These are phyloP conservation scores for Argynnis bischoffii DNA, from an alignment of 2,888 invertebrate genomes.

Conservation along the genomic window DNA sequence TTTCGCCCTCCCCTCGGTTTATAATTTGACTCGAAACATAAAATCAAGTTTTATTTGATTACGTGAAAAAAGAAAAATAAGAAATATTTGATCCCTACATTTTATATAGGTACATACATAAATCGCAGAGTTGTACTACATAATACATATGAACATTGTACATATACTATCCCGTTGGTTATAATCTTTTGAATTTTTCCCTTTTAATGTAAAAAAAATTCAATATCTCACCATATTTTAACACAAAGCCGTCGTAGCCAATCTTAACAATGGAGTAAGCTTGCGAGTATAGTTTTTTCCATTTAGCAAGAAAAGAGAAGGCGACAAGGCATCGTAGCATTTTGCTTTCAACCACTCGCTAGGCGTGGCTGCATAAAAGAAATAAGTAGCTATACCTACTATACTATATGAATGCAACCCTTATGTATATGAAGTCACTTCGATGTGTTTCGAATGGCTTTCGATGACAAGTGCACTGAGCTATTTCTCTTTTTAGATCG, in stretches of 20 bases:
- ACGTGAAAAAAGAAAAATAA: constrained; percentile 68
- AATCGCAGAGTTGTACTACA: constrained; percentile 44
- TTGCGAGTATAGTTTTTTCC: constrained; percentile 69
- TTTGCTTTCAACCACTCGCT: constrained; percentile 75
- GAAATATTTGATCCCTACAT: constrained; percentile 72
- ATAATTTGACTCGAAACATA: constrained; percentile 82
- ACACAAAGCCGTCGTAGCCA: constrained; percentile 69
- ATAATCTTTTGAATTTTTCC: constrained; percentile 12
- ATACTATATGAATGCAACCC: constrained; percentile 55
- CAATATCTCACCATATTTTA: constrained; percentile 38
- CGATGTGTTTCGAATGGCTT: constrained; percentile 74
- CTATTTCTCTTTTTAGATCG: constrained; percentile 72
- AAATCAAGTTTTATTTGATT: constrained; percentile 82
- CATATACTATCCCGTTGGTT: constrained; percentile 1
- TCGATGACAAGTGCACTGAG: constrained; percentile 77
- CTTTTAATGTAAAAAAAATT: constrained; percentile 35
- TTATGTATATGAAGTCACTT: constrained; percentile 63
- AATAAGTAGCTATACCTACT: constrained; percentile 56
- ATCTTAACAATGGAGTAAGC: constrained; percentile 70
- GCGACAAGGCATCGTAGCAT: constrained; percentile 57
- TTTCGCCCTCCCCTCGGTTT: constrained; percentile 78
- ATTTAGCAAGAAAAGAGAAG: constrained; percentile 73
- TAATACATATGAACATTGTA: background rate
- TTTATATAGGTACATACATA: constrained; percentile 63
- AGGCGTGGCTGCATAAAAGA: constrained; percentile 69